Evolutionary conservation across 37 sponge, comb jelly and placozoan species (phyloP).

Genomic region (Amphimedon queenslandica): DNA sequence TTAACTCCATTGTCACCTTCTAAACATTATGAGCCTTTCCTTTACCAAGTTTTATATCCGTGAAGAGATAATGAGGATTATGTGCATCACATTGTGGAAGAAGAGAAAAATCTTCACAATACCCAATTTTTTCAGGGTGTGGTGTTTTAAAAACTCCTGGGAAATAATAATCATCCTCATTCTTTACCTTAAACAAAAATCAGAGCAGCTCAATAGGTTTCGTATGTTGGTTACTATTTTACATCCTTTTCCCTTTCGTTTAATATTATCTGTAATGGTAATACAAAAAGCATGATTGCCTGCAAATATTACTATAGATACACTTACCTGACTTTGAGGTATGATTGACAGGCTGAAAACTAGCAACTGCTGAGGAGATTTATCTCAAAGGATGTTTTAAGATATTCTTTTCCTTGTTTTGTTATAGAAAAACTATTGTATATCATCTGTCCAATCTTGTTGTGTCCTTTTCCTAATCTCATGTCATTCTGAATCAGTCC

Average conservation of each 20-base stretch:
- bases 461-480: conserved; percentile 21
- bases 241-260: conserved; percentile 18
- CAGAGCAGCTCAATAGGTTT: conserved; percentile 6
- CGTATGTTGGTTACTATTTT: conserved; percentile 4
- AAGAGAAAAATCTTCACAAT: neutral
- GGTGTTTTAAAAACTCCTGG: conserved; percentile 16
- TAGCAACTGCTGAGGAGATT: too few relatives aligned
- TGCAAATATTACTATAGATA: neutral
- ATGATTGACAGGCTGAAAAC: too few relatives aligned
- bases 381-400: too few relatives aligned
- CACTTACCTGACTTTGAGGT: neutral
- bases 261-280: neutral
- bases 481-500: conserved; percentile 12
- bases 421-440: conserved; percentile 21
- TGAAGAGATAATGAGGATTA: conserved; percentile 24
- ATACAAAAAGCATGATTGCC: neutral
- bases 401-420: conserved; percentile 14
- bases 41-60: conserved; percentile 30
- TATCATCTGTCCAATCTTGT: neutral
- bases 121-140: conserved; percentile 22
- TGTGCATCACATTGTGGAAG: neutral
- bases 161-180: conserved; percentile 13
- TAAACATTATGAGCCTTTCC: conserved; percentile 7
- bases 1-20: neutral
- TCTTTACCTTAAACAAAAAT: conserved; percentile 4